Evolutionary conservation across 1,140 invertebrate species (phyloP).

Genomic region (Drosophila murphyi): DNA sequence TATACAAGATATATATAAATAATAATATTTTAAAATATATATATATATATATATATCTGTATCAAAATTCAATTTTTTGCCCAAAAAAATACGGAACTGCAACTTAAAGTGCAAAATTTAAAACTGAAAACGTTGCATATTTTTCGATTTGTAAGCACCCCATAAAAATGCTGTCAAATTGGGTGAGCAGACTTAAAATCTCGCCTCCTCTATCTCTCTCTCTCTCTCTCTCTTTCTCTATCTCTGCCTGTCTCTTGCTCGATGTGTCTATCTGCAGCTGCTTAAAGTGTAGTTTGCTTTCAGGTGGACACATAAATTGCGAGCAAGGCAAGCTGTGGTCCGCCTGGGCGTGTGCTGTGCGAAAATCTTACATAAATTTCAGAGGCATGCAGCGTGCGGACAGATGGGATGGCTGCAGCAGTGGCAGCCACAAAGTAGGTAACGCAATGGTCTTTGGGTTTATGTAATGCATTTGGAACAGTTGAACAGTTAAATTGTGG

Average conservation of each 20-base stretch:
- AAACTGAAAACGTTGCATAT: no score
- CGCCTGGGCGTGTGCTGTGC: conserved; percentile 26
- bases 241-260: no score
- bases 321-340: conserved; percentile 4
- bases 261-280: background rate
- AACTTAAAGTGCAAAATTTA: no score
- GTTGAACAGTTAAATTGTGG: conserved; percentile 16
- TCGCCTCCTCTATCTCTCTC: no score
- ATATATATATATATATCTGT: no score
- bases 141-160: no score
- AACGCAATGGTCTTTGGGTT: conserved; percentile 25
- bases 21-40: no score
- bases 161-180: conserved; percentile 4
- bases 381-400: conserved; percentile 28
- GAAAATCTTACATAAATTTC: conserved; percentile 64
- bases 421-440: conserved; percentile 1
- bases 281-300: conserved; percentile 21
- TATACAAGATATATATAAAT: no score
- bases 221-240: no score
- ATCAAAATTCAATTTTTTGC: no score
- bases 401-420: conserved; percentile 28
- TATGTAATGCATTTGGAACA: conserved; percentile 36
- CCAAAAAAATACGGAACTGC: no score
- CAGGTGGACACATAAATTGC: conserved; percentile 28
- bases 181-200: background rate